Conservation (phyloP, 2,113 vertebrate species). For the Triplophysa rosa region DNA sequence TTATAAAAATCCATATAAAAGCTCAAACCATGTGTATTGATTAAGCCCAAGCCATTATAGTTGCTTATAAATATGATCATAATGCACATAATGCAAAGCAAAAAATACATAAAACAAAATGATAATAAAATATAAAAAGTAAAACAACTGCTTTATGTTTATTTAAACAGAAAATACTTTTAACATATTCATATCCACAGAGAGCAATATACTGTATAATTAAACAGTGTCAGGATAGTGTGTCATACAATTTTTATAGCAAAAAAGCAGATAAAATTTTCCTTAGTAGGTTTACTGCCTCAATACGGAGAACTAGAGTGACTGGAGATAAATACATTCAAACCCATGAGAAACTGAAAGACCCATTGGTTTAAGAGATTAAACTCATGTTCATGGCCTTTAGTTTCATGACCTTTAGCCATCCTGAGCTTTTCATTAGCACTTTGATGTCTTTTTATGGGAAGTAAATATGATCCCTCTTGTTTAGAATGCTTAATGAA, state of each 20-base stretch:
- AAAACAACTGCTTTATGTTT: background rate
- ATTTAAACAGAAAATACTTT: background rate
- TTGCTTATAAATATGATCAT: background rate
- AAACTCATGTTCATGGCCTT: background rate
- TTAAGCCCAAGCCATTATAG: constrained; percentile 10
- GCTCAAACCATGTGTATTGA: background rate
- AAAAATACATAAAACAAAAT: no score
- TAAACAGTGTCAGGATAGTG: background rate
- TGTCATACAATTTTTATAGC: no score
- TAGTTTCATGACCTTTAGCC: background rate
- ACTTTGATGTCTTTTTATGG: background rate
- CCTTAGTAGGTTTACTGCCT: no score
- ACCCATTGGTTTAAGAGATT: background rate
- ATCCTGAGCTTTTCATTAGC: constrained; percentile 29
- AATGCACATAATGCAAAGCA: background rate
- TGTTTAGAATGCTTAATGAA: constrained; percentile 24
- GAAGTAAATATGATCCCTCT: background rate
- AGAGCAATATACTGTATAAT: background rate
- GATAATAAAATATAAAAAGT: background rate
- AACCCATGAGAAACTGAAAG: background rate
- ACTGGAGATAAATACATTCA: background rate
- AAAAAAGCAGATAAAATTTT: no score
- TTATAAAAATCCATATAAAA: constrained; percentile 31
- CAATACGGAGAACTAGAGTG: no score
- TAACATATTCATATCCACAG: background rate